These are phyloP conservation scores for Eurytoma adleriae DNA, from an alignment of 2,888 invertebrate species.

Conservation along the genomic window DNA sequence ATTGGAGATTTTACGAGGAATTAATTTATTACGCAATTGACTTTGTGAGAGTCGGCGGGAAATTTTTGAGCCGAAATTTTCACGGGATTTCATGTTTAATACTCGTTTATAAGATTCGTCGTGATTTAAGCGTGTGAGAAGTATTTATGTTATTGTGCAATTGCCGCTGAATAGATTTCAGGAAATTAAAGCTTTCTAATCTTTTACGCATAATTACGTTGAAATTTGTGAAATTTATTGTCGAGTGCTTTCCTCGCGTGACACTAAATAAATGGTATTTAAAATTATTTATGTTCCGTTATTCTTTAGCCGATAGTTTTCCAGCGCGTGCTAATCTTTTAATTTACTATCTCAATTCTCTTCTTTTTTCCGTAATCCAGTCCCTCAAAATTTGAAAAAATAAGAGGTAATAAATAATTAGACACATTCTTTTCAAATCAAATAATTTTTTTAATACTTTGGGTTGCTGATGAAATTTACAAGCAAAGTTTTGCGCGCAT, in stretches of 20 bases:
- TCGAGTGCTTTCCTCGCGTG: not conserved
- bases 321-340: too few species aligned
- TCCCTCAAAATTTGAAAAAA: too few species aligned
- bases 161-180: slow-evolving; percentile 8
- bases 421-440: too few species aligned
- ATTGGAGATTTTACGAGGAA: not conserved
- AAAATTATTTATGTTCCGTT: slow-evolving; percentile 8
- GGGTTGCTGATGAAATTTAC: too few species aligned
- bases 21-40: not conserved
- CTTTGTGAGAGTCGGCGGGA: not conserved
- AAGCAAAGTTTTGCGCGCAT: too few species aligned
- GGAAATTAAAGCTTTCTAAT: slow-evolving; percentile 47
- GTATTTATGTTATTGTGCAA: slow-evolving; percentile 13
- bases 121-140: not conserved
- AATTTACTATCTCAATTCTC: too few species aligned
- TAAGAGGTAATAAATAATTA: too few species aligned
- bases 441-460: too few species aligned
- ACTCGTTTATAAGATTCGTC: not conserved
- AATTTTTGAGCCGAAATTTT: not conserved
- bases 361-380: too few species aligned
- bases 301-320: too few species aligned
- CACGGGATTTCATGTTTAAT: not conserved
- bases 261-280: slow-evolving; percentile 10
- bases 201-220: slow-evolving; percentile 18
- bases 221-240: slow-evolving; percentile 23